Conservation (phyloP, 2,797 vertebrate species). For the Huso huso region DNA sequence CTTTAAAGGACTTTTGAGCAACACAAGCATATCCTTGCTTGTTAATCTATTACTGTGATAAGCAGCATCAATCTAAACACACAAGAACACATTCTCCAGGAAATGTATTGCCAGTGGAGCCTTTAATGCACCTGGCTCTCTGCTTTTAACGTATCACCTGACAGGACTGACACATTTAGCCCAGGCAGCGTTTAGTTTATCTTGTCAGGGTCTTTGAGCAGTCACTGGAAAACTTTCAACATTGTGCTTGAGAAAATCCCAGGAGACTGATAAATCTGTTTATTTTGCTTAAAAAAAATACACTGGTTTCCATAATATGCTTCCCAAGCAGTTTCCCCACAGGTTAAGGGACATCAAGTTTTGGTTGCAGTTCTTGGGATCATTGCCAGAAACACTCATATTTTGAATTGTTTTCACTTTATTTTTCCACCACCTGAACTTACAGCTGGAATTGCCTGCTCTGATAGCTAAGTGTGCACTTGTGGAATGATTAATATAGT, state of each 20-base stretch:
- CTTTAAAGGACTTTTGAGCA: slow-evolving; percentile 1
- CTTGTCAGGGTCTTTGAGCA: slow-evolving; percentile 38
- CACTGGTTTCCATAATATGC: slow-evolving; percentile 44
- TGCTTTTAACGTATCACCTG: slow-evolving; percentile 24
- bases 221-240: slow-evolving; percentile 42
- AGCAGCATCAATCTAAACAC: slow-evolving; percentile 5
- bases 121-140: slow-evolving; percentile 31
- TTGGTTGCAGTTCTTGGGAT: slow-evolving; percentile 6
- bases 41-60: slow-evolving; percentile 3
- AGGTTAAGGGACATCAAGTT: no score
- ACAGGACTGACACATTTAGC: slow-evolving; percentile 29
- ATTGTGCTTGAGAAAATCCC: slow-evolving; percentile 41
- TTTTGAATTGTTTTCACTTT: slow-evolving; percentile 37
- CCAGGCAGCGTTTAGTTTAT: slow-evolving; percentile 30
- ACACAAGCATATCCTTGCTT: slow-evolving; percentile 8
- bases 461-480: slow-evolving; percentile 49
- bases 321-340: slow-evolving; percentile 19
- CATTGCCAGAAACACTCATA: slow-evolving; percentile 41
- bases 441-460: slow-evolving; percentile 38
- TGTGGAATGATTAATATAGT: slow-evolving; percentile 49
- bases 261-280: slow-evolving; percentile 53
- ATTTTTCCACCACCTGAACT: slow-evolving; percentile 40
- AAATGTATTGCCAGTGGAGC: slow-evolving; percentile 7
- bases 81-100: slow-evolving; percentile 18
- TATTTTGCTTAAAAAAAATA: slow-evolving; percentile 42